A percentile compares a stretch with the other conserved stretches of the same genome.
phyloP scores from a whole-genome alignment of 1,140 invertebrate genomes.

The Lordiphosa clarofinis region DNA sequence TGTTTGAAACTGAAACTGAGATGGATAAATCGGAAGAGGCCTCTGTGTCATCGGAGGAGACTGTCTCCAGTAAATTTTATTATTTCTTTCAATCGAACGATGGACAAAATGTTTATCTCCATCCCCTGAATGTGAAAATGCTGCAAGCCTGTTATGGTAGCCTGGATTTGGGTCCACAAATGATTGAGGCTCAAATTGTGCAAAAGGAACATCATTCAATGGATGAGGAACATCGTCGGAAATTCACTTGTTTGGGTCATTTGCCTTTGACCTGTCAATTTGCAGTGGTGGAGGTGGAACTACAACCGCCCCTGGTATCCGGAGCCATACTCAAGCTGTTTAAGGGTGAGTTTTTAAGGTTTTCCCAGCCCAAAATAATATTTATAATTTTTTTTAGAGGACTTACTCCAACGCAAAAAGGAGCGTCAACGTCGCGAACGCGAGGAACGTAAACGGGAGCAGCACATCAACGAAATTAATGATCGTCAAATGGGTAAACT shows the following conservation, averaged over 20 bases:
- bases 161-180: constrained; percentile 88
- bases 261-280: constrained; percentile 94
- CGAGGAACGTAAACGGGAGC: constrained; percentile 86
- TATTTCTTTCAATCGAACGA: constrained; percentile 95
- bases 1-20: constrained; percentile 18
- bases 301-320: constrained; percentile 87
- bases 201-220: constrained; percentile 92
- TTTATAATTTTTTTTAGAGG: constrained; percentile 77
- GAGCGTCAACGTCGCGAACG: constrained; percentile 83
- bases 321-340: constrained; percentile 84
- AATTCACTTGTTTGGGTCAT: constrained; percentile 91
- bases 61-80: constrained; percentile 82
- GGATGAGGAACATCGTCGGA: constrained; percentile 87
- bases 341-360: constrained; percentile 81
- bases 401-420: constrained; percentile 84
- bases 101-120: constrained; percentile 95
- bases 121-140: constrained; percentile 94
- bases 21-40: constrained; percentile 47
- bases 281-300: constrained; percentile 92
- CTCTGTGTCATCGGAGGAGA: constrained; percentile 50
- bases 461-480: constrained; percentile 86
- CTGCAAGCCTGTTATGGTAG: constrained; percentile 91
- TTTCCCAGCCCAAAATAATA: not conserved
- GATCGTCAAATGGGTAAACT: constrained; percentile 86
- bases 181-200: constrained; percentile 87